Evolutionary conservation across 2,113 vertebrate species (phyloP), one percentile per base, ranked within the genome.

Genomic region (Archocentrus centrarchus): DNA sequence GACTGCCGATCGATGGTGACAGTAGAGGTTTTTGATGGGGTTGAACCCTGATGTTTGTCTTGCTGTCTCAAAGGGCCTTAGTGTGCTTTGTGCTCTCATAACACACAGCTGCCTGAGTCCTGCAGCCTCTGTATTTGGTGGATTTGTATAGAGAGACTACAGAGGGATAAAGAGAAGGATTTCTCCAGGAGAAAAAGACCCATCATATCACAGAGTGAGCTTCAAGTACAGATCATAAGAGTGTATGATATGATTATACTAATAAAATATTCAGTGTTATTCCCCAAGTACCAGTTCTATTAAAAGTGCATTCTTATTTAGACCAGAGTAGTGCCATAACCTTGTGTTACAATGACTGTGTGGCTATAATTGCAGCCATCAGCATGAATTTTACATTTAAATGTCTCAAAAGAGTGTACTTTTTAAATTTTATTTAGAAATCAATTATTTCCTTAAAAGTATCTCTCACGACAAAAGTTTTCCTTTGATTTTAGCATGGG

Each of bases 41-140:
- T 90, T 93, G 89, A 88, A 94, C 90, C 91, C 90, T 83, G 88
- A 35, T 94, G 93, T 95, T 95, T 95, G 93, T 94, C 93, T 95
- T 92, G 80, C 82, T 77, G 90, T 93, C 94, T 95, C 94, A 35
- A 68, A 92, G 90, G 94, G 93, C 85, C 91, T 89, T 35, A 83
- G 91, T 93, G 88, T 92, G 91, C 85, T 92, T 90, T 91, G 90
- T 88, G 90, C 90, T 94, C 92, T 94, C 93, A 93, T 92, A 94
- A 94, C 94, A 93, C 89, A 90, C 89, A 86, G 86, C 75, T 82
- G 86, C 78, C 81, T 87, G 81, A 92, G 92, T 82, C 85, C 77
- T 83, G 80, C 79, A 80, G 80, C 59, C 44, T 22, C 84, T 60
- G 79, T 78, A 44, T 85, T 92, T 81, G 70, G 82, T 59, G 77